These are phyloP conservation scores for Dicentrarchus labrax DNA, from an alignment of 2,113 vertebrate species.

Conservation along the genomic window DNA sequence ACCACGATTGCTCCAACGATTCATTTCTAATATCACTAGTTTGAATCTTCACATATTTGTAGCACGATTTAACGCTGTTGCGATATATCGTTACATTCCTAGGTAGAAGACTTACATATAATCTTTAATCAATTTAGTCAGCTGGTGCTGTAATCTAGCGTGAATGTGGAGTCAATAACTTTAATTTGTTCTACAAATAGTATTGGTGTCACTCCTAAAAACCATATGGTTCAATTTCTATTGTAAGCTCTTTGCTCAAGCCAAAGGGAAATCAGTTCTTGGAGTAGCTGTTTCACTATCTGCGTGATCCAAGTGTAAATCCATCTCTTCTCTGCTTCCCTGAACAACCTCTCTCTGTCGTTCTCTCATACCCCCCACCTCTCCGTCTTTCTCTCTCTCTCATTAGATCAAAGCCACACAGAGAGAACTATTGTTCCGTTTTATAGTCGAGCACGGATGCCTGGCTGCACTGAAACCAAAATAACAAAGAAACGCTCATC, in stretches of 20 bases:
- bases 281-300: conserved; percentile 45
- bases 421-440: conserved; percentile 57
- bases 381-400: conserved; percentile 5
- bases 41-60: too few species aligned
- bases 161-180: background rate
- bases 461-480: conserved; percentile 16
- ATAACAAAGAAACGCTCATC: conserved; percentile 47
- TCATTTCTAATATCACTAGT: too few species aligned
- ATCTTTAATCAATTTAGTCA: too few species aligned
- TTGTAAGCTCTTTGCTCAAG: background rate
- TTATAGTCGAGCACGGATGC: conserved; percentile 23
- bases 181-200: conserved; percentile 5
- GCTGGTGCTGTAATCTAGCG: background rate
- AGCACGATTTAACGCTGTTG: too few species aligned
- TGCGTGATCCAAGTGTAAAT: conserved; percentile 28
- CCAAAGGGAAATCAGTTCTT: conserved; percentile 10
- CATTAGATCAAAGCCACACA: conserved; percentile 68
- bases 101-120: too few species aligned
- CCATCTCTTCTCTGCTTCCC: conserved; percentile 3
- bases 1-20: too few species aligned
- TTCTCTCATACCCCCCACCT: background rate
- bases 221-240: background rate
- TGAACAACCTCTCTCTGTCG: background rate
- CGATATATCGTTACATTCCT: too few species aligned
- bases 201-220: too few species aligned